Conservation (phyloP, 2,888 invertebrate genomes). For the Clunio marinus region DNA sequence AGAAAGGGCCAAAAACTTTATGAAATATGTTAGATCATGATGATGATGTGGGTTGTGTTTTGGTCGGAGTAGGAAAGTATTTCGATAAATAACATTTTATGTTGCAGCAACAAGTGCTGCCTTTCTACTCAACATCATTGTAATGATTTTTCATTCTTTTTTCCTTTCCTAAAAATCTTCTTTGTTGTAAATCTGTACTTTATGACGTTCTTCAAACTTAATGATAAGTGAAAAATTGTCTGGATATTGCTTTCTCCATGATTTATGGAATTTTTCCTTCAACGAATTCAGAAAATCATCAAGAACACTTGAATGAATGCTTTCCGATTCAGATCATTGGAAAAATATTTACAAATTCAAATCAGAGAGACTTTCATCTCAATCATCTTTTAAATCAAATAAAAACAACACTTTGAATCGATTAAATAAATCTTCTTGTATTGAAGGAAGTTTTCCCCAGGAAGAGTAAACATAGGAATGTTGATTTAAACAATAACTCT, state of each 20-base stretch:
- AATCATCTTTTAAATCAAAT: neutral
- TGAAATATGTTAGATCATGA: slow-evolving; percentile 36
- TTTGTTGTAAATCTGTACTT: slow-evolving; percentile 4
- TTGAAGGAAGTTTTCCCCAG: neutral
- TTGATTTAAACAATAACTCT: neutral
- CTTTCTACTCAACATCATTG: neutral
- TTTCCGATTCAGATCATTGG: neutral
- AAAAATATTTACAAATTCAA: neutral
- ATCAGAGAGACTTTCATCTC: neutral
- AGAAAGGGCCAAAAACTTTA: slow-evolving; percentile 16
- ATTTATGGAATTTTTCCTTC: neutral
- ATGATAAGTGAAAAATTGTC: slow-evolving; percentile 5
- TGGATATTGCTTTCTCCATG: neutral
- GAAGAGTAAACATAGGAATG: neutral
- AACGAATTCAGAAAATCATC: neutral
- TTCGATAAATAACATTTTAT: slow-evolving; percentile 21
- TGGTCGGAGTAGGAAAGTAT: neutral
- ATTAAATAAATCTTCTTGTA: neutral
- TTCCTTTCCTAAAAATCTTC: too few species aligned
- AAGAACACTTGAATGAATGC: neutral
- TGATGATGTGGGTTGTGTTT: slow-evolving; percentile 38
- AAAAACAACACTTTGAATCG: neutral
- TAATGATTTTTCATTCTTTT: neutral
- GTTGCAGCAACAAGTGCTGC: slow-evolving; percentile 20
- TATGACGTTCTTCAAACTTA: slow-evolving; percentile 1